Base-by-base conservation (phyloP, 2,797 vertebrate species). In the Epinephelus coioides region DNA sequence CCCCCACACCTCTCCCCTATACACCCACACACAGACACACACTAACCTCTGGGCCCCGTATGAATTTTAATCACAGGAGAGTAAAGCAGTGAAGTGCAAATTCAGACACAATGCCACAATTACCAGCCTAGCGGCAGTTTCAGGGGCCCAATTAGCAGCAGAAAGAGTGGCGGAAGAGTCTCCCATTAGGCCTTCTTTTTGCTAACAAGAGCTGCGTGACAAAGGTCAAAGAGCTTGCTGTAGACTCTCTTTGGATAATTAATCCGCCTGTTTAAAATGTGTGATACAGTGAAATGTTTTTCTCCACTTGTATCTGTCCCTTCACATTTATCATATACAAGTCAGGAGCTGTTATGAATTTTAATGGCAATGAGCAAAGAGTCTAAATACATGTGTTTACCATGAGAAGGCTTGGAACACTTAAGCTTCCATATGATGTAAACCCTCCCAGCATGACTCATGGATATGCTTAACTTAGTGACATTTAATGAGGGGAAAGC, bases 91-190 rank as follows among this genome's bases (percentile, higher is more conserved):
- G 73, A 78, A 83, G 79, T 85, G 86, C 77, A 92, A 85, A 88
- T 90, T 85, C 78, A 90, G 79, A 84, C 86, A 76, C 81, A 76
- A 73, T 15, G 56, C 47, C 79, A 83, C 83, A 89, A 86, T 90
- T 87, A 91, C 76, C 68, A 50, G 50, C 38, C 74, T 4, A 17
- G 34, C 18, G 11, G 61, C n/a, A 6, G 69, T 75, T 86, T 81
- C 83, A 60, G 69, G 78, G 47, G 62, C 46, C 90, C 86, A 88
- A 91, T 93, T 93, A 87, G 82, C 3, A 19, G 23, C 51, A 54
- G 72, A 68, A 49, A 66, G 79, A 62, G 56, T 54, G 7, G 51
- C 1, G 1, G 46, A 46, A 21, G 51, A 83, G 57, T 8, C 47
- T 55, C 63, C 46, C 25, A 13, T 73, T 61, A 44, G 34, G 67